These are phyloP conservation scores for Cuniculus paca DNA, from an alignment of 2,797 vertebrate genomes.

Conservation along the genomic window DNA sequence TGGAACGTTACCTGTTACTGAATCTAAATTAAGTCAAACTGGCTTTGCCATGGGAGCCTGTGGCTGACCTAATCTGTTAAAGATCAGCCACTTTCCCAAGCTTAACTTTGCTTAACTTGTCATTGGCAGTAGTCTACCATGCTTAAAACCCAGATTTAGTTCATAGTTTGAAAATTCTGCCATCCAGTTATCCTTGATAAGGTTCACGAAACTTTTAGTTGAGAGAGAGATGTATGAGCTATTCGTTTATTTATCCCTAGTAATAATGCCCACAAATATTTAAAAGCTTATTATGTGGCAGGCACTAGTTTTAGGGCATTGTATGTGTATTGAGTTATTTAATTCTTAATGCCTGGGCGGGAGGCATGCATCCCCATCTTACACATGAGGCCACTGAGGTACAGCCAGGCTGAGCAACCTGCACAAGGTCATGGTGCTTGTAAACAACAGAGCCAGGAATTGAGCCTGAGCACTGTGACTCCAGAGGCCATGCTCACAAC, in stretches of 20 bases:
- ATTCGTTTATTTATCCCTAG: background rate
- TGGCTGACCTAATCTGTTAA: background rate
- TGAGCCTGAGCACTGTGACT: background rate
- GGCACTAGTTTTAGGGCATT: background rate
- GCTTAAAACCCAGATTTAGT: background rate
- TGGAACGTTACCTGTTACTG: background rate
- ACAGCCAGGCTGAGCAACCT: background rate
- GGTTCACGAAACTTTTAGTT: background rate
- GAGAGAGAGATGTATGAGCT: background rate
- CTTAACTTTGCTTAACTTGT: constrained; percentile 4
- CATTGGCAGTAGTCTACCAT: background rate
- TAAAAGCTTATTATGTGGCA: constrained; percentile 17
- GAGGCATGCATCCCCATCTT: background rate
- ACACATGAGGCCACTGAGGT: background rate
- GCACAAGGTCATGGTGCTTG: background rate
- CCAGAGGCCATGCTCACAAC: background rate
- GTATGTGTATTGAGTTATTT: background rate
- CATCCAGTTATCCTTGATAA: background rate
- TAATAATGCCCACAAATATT: background rate
- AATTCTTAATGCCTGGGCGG: background rate
- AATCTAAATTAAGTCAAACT: background rate
- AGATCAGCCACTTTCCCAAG: background rate
- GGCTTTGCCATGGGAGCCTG: background rate
- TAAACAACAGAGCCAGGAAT: background rate
- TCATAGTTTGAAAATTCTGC: constrained; percentile 26